Evolutionary conservation across 30 jellyfish, hydroid and myxozoan genomes (phyloP).

Genomic region (Calvadosia cruxmelitensis): DNA sequence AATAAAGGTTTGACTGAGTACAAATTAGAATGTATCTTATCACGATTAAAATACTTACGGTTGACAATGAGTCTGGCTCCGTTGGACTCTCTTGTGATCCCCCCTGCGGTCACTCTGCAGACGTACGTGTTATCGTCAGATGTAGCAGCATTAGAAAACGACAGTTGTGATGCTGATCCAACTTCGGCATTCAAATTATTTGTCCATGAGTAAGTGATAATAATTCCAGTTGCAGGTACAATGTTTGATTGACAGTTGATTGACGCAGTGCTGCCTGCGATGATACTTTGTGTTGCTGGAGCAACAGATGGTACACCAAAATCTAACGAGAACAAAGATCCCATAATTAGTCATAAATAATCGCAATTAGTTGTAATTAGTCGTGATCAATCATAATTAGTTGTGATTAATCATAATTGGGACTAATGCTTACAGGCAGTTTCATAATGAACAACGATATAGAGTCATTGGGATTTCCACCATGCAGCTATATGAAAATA

Average conservation of each 20-base stretch:
- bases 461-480: no score
- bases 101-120: neutral
- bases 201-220: neutral
- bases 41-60: neutral
- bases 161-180: no score
- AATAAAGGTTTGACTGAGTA: no score
- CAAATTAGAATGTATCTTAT: no score
- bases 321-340: neutral
- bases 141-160: no score
- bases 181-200: neutral
- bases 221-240: neutral
- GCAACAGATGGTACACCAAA: neutral
- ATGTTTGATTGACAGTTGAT: neutral
- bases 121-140: neutral
- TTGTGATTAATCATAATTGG: no score
- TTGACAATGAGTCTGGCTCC: neutral
- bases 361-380: no score
- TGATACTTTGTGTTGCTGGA: neutral
- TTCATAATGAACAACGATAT: no score
- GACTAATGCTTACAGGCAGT: no score
- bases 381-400: no score
- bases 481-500: no score
- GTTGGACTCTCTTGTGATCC: neutral
- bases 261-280: neutral
- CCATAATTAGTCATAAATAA: no score